phyloP scores from a whole-genome alignment of 92 coral and sea anemone genomes.

The Siderastrea siderea region DNA sequence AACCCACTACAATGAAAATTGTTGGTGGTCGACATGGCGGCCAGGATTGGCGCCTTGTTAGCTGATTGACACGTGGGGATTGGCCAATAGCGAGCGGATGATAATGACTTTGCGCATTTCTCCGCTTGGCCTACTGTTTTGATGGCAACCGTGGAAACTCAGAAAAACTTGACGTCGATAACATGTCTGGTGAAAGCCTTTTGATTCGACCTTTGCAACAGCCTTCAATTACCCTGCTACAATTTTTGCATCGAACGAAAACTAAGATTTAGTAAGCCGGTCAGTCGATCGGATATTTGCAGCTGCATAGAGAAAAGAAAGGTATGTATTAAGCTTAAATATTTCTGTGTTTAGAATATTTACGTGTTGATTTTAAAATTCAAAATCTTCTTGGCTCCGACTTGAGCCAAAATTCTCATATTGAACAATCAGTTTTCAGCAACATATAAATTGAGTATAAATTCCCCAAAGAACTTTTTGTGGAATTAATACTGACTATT shows the following conservation, averaged over 20 bases:
- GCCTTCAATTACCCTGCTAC: too few relatives aligned
- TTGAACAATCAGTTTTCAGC: neutral
- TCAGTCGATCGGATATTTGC: neutral
- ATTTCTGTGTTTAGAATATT: neutral
- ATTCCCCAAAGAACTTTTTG: too few relatives aligned
- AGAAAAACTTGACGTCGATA: neutral
- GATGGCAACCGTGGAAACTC: conserved; percentile 34
- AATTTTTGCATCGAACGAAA: neutral
- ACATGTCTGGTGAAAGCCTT: neutral
- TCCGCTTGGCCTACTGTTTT: conserved; percentile 15
- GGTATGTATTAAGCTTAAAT: conserved; percentile 7
- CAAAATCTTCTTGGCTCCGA: neutral
- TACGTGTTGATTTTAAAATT: neutral
- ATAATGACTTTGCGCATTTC: conserved; percentile 16
- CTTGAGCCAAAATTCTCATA: neutral
- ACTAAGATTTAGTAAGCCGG: neutral
- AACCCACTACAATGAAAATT: neutral
- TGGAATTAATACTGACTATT: too few relatives aligned
- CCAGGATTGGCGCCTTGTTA: neutral
- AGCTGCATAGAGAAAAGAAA: conserved; percentile 10
- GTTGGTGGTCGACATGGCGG: neutral
- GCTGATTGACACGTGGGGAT: conserved; percentile 6
- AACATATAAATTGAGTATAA: neutral
- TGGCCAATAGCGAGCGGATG: conserved; percentile 2
- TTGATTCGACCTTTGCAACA: neutral